Percentiles rank a stretch among this genome's conserved stretches.
Conservation (phyloP, 53 echinoderm and acorn worm species). For the Pentamera pediparva region DNA sequence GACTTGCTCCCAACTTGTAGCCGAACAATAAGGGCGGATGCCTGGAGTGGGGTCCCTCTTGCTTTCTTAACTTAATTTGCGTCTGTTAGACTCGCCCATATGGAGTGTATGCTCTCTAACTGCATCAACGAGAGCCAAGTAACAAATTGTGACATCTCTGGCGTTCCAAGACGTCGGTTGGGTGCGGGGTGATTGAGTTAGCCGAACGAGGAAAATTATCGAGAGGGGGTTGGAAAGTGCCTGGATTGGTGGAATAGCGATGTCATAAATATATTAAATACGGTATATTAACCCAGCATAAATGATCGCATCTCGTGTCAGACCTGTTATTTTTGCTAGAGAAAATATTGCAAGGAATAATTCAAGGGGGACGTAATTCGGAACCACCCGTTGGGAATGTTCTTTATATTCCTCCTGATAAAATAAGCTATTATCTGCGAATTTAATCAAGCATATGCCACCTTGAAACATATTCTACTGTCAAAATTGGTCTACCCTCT, state of each 20-base stretch:
- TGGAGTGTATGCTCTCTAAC: constrained; percentile 21
- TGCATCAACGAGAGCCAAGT: constrained; percentile 30
- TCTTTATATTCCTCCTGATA: no score
- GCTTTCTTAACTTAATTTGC: constrained; percentile 26
- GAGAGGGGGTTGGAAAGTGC: no score
- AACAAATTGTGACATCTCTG: constrained; percentile 25
- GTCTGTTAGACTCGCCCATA: constrained; percentile 12
- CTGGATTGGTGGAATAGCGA: no score
- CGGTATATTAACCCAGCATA: no score
- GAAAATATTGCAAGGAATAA: background rate
- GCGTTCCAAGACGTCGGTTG: background rate
- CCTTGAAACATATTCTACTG: constrained; percentile 2
- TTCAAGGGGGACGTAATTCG: background rate
- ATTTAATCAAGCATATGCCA: no score
- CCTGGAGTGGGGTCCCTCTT: no score
- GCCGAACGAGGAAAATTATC: no score
- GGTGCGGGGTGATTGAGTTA: background rate
- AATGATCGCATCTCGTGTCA: no score
- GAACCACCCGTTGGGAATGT: constrained; percentile 8
- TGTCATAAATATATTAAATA: no score
- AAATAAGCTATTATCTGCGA: no score
- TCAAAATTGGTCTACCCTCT: background rate
- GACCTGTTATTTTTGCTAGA: no score
- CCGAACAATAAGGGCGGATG: constrained; percentile 10
- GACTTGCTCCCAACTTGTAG: constrained; percentile 7